Evolutionary conservation across 1,140 invertebrate genomes (phyloP).

Genomic region (Fopius arisanus): DNA sequence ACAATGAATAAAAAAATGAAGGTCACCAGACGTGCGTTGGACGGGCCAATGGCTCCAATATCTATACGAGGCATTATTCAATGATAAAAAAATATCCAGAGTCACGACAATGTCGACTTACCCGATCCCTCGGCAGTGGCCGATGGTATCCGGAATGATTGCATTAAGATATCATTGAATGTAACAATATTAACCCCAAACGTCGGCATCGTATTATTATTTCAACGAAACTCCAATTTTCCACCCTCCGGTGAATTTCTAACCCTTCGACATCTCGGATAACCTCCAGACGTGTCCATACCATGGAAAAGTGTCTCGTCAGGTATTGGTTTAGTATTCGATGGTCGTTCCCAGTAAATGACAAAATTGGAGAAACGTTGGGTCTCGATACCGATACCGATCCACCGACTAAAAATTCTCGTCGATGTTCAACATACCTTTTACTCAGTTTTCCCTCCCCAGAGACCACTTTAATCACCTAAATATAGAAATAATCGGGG

Average conservation of each 20-base stretch:
- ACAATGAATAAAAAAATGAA: background rate
- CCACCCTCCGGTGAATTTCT: background rate
- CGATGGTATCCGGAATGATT: background rate
- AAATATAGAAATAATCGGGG: background rate
- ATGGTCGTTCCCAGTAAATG: slow-evolving; percentile 27
- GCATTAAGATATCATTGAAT: background rate
- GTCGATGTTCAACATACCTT: too few relatives aligned
- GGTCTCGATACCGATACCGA: background rate
- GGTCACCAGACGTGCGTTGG: background rate
- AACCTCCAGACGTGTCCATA: background rate
- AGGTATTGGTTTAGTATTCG: slow-evolving; percentile 17
- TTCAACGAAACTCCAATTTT: background rate
- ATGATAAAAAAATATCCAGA: slow-evolving; percentile 23
- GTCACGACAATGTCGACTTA: slow-evolving; percentile 25
- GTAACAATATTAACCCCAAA: background rate
- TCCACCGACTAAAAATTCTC: too few relatives aligned
- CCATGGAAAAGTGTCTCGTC: background rate
- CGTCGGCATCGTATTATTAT: background rate
- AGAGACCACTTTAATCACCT: background rate
- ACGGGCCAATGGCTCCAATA: slow-evolving; percentile 1
- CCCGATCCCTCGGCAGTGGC: background rate
- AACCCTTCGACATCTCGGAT: background rate
- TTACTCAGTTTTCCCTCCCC: too few relatives aligned
- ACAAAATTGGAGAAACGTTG: slow-evolving; percentile 28
- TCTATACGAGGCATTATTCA: slow-evolving; percentile 22